Base-by-base conservation (phyloP, 2,797 vertebrate species). In the Enteromius thamalakanensis region DNA sequence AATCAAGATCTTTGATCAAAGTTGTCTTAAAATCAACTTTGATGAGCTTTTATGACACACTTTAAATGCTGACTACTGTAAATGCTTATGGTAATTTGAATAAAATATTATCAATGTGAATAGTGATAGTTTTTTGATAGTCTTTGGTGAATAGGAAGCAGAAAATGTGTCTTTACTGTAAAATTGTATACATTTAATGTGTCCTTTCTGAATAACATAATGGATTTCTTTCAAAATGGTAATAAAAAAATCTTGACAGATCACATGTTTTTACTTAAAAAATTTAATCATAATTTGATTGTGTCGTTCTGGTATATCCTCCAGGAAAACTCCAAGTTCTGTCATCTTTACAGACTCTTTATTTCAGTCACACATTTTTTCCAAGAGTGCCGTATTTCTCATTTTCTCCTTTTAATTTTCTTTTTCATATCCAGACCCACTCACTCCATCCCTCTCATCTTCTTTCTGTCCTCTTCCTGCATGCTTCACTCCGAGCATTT, bases 401-500 rank as follows among this genome's bases (percentile, higher is more conserved):
- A 60, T 77, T 79, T 67, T 49, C 17, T 6, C 45, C 12, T 26
- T 40, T 53, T 40, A 32, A 17, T 55, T 80, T 12, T 58, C 8
- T 37, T 53, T 80, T 21, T 64, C 12, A 40, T 5, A 51, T 75
- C 32, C 47, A 42, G 69, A 29, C 40, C 14, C n/a, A 4, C 65
- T 85, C 65, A 76, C 29, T 85, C 21, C 62, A 64, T 76, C 67
- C 64, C 76, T 42, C 64, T 68, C 26, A 6, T 37, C 62, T 76
- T 49, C 42, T 37, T 71, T 76, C 71, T 55, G 82, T 68, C 53
- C 37, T 84, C 75, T 80, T 82, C 23, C 37, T 83, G 79, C 72
- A 84, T 8, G 68, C 86, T 74, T 77, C 42, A 72, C 83, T 82
- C 68, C 9, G 17, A 71, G 34, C 75, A 94, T 94, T 94, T 93